Base-by-base conservation (phyloP, 1,140 invertebrate genomes). In the Hypsibius dujardini region DNA sequence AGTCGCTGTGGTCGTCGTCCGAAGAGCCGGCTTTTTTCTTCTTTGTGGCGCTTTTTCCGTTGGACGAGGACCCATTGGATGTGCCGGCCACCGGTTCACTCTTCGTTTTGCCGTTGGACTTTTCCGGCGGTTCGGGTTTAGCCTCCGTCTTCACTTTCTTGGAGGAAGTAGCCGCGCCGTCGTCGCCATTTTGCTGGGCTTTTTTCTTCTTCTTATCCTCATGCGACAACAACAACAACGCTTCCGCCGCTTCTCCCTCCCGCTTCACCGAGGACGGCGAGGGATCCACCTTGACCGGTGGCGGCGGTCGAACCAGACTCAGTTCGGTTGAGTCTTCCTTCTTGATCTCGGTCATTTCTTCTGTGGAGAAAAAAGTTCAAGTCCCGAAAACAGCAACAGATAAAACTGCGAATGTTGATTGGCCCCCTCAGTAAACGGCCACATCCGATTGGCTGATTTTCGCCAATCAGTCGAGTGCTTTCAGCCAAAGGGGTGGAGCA, bases 1-100 rank as follows among this genome's bases (percentile, higher is more conserved):
- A 72, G 59, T 71, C 73, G 69, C 72, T 74, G 46, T 47, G 47
- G 15, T 69, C 67, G 72, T 70, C 74, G 71, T 71, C 74, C 70
- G 7, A 7, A 7, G 50, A 56, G n/a, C n/a, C 7, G 50, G 7
- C n/a, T n/a, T 56, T 56, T n/a, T 56, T 56, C n/a, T 56, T 56
- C n/a, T 56, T 56, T n/a, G 7, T 56, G 7, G 50, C 50, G n/a
- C 50, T 56, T 12, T 7, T 12, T 56, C 50, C 50, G n/a, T 56
- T 56, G 7, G 50, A 12, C n/a, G 7, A n/a, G 50, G 7, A 7
- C n/a, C n/a, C n/a, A 28, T 28, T 28, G 50, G 50, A 56, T n/a
- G 50, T 56, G 7, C 7, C 7, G n/a, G 50, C 50, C n/a, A 12
- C 50, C 7, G 50, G 50, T n/a, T 56, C 50, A n/a, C 7, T 12